phyloP scores from a whole-genome alignment of 2,888 invertebrate genomes.

The Cephus sareptanus region DNA sequence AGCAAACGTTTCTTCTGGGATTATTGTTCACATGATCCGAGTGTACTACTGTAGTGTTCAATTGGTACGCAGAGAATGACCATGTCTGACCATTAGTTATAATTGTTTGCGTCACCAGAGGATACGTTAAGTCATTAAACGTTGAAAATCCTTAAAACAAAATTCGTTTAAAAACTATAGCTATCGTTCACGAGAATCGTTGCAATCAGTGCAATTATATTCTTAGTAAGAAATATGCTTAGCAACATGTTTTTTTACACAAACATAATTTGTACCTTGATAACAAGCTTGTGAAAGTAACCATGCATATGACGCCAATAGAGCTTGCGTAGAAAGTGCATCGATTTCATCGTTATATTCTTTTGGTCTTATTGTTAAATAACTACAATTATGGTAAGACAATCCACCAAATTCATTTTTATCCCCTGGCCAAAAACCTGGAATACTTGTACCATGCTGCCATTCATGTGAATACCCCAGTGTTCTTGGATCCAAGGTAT shows the following conservation, averaged over 20 bases:
- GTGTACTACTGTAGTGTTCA: slow-evolving; percentile 85
- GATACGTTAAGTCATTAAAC: slow-evolving; percentile 91
- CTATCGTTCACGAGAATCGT: no score
- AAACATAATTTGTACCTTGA: slow-evolving; percentile 68
- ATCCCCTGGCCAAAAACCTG: slow-evolving; percentile 90
- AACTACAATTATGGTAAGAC: slow-evolving; percentile 77
- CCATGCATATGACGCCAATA: slow-evolving; percentile 85
- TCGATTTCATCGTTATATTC: slow-evolving; percentile 72
- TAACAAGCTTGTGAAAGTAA: slow-evolving; percentile 82
- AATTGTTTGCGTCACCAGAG: slow-evolving; percentile 87
- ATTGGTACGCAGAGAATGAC: slow-evolving; percentile 90
- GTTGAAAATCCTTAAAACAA: slow-evolving; percentile 79
- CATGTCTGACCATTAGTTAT: slow-evolving; percentile 89
- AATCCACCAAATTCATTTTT: slow-evolving; percentile 80
- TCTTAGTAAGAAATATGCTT: no score
- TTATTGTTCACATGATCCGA: slow-evolving; percentile 74
- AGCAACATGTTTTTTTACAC: no score
- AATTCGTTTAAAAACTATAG: neutral
- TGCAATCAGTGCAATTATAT: no score
- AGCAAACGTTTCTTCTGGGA: slow-evolving; percentile 82
- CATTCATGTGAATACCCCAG: slow-evolving; percentile 71
- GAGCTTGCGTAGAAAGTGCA: slow-evolving; percentile 78
- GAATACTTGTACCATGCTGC: slow-evolving; percentile 79
- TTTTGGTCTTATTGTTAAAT: slow-evolving; percentile 68
- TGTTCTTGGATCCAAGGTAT: slow-evolving; percentile 72